Percentiles rank a stretch among this genome's conserved stretches.
These are phyloP conservation scores for Strigamia transsilvanica DNA, from an alignment of 2,888 invertebrate species.

Conservation along the genomic window DNA sequence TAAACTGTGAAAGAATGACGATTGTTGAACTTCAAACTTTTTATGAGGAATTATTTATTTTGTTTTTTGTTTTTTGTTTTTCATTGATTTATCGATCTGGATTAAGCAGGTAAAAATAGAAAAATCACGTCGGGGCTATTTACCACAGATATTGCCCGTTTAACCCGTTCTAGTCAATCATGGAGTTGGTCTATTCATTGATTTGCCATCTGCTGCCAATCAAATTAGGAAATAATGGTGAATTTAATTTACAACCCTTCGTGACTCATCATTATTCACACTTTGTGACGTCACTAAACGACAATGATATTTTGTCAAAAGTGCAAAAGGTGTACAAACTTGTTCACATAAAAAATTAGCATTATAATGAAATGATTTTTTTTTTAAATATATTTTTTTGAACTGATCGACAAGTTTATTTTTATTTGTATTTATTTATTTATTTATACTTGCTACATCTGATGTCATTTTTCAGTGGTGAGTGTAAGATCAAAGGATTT, in stretches of 20 bases:
- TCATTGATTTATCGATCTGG: background rate
- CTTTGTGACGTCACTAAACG: conserved; percentile 34
- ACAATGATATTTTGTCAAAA: conserved; percentile 14
- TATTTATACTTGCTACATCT: background rate
- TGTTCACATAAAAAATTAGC: background rate
- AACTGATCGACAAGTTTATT: background rate
- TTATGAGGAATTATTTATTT: background rate
- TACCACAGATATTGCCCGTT: background rate
- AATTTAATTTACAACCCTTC: conserved; percentile 49
- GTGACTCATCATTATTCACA: conserved; percentile 48
- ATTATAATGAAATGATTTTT: background rate
- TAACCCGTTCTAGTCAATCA: conserved; percentile 37
- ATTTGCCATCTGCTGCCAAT: conserved; percentile 19
- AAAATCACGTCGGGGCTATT: background rate
- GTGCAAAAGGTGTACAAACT: background rate
- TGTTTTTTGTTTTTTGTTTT: background rate
- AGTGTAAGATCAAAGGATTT: conserved; percentile 19
- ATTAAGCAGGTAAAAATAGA: background rate
- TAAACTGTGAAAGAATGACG: background rate
- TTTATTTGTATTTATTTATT: background rate
- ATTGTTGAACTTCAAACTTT: background rate
- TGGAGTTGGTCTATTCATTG: conserved; percentile 18
- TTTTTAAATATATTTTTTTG: too few relatives aligned
- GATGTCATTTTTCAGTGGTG: conserved; percentile 38
- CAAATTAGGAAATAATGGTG: conserved; percentile 30